Conservation (phyloP, 2,888 invertebrate genomes). For the Hydroisotoma schaefferi region DNA sequence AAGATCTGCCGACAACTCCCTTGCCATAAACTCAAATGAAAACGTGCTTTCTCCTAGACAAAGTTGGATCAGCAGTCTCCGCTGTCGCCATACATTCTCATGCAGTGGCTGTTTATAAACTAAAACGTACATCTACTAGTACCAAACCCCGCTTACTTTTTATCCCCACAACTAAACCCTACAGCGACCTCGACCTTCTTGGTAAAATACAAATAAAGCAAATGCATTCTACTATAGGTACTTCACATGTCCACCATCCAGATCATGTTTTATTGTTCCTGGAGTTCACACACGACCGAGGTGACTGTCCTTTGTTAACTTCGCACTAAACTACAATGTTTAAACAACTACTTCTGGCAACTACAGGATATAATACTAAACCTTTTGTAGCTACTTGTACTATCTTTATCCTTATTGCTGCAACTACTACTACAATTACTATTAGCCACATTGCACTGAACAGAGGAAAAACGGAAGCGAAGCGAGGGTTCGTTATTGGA, state of each 20-base stretch:
- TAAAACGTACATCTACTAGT: no score
- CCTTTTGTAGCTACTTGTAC: no score
- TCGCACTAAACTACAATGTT: background rate
- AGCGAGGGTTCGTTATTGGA: slow-evolving; percentile 1
- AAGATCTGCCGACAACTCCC: background rate
- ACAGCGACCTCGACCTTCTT: slow-evolving; percentile 4
- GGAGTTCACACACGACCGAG: slow-evolving; percentile 4
- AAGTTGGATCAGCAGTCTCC: slow-evolving; percentile 10
- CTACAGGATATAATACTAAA: no score
- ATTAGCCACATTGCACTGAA: no score
- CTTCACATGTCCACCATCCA: no score
- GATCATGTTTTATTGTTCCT: background rate
- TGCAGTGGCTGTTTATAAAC: no score
- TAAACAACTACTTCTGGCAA: background rate
- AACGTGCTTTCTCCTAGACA: slow-evolving; percentile 11
- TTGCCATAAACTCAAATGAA: background rate
- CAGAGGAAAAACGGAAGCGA: no score
- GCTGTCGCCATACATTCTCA: no score
- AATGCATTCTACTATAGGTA: no score
- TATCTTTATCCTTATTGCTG: no score
- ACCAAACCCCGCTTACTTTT: no score
- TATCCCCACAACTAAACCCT: background rate
- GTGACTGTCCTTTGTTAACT: slow-evolving; percentile 7
- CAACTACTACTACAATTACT: no score
- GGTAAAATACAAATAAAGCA: background rate